Evolutionary conservation across 2,888 invertebrate species (phyloP), one percentile per base, ranked within the genome.

Genomic region (Parnassius apollo): DNA sequence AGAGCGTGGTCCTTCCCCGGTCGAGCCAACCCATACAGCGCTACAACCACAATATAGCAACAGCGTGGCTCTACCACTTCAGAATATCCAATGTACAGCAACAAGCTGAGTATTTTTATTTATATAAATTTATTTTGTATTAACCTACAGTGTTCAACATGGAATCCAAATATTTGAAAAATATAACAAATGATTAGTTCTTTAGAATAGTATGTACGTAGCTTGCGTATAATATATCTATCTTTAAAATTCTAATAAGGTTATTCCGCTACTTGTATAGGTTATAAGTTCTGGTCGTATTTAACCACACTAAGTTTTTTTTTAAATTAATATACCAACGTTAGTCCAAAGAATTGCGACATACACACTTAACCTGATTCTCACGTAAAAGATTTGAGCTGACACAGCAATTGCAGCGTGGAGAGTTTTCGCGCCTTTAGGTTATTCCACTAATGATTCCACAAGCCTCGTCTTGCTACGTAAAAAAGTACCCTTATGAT

Each of bases 361-460:
- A 45, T 54, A 50, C 44, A 10, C 46, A 58, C 62, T 62, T 62
- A 62, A 62, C 62, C 62, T 59, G 54, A 18, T 62, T 62, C 48
- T 42, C 42, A 2, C 48, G 49, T 13, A 45, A 54, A 58, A 53
- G 50, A 44, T 62, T 42, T n/a, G 10, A 54, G 58, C 22, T 42
- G 62, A 42, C 57, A 44, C 13, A 13, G 53, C 62, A 49, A 54
- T 50, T 22, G 50, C 50, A 42, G 13, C 35, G 57, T 62, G 13
- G 9, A 35, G 62, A n/a, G 42, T 25, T 57, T 44, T 50, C 57
- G 9, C 54, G 53, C 25, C 62, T 59, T 50, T 35, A 44, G 18
- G 44, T 50, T 45, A 55, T 59, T 55, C 13, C 54, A 59, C 62
- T 63, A 63, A 63, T 63, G 62, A 63, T 7, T 52, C 55, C 59